phyloP scores from a whole-genome alignment of 2,888 invertebrate genomes.

The Muschampia plurimacula region DNA sequence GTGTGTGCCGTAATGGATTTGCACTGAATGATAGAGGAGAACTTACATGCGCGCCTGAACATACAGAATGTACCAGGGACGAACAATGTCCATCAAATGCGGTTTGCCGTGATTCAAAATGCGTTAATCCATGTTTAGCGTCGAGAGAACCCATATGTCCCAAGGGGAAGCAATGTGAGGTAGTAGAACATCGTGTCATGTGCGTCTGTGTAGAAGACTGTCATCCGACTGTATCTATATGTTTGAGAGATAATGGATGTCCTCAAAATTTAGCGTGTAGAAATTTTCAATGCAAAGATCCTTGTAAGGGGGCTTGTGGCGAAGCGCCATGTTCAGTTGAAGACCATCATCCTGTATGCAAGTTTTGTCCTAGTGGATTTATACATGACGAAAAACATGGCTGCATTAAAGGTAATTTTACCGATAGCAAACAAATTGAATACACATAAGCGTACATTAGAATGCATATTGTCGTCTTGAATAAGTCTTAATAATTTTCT shows the following conservation, averaged over 20 bases:
- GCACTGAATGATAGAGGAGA: constrained; percentile 95
- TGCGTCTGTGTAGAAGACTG: constrained; percentile 96
- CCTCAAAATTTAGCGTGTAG: constrained; percentile 93
- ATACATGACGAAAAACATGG: constrained; percentile 96
- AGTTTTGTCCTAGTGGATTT: constrained; percentile 97
- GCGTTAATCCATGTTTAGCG: constrained; percentile 94
- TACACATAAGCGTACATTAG: constrained; percentile 60
- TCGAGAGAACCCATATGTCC: constrained; percentile 89
- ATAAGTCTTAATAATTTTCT: constrained; percentile 82
- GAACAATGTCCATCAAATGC: constrained; percentile 94
- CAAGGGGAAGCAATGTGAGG: constrained; percentile 94
- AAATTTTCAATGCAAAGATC: constrained; percentile 96
- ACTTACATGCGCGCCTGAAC: constrained; percentile 93
- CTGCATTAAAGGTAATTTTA: constrained; percentile 96
- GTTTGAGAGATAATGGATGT: constrained; percentile 95
- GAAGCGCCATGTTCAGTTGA: constrained; percentile 97
- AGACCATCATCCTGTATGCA: constrained; percentile 97
- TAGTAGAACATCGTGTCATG: constrained; percentile 93
- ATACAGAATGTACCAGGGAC: constrained; percentile 91
- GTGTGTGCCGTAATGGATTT: constrained; percentile 95
- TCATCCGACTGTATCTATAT: constrained; percentile 94
- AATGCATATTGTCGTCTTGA: constrained; percentile 71
- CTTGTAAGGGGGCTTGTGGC: constrained; percentile 94
- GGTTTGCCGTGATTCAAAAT: constrained; percentile 93
- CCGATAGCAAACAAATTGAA: constrained; percentile 58